Conservation (phyloP, 2,797 vertebrate species). For the Sebastes ruberrimus region DNA sequence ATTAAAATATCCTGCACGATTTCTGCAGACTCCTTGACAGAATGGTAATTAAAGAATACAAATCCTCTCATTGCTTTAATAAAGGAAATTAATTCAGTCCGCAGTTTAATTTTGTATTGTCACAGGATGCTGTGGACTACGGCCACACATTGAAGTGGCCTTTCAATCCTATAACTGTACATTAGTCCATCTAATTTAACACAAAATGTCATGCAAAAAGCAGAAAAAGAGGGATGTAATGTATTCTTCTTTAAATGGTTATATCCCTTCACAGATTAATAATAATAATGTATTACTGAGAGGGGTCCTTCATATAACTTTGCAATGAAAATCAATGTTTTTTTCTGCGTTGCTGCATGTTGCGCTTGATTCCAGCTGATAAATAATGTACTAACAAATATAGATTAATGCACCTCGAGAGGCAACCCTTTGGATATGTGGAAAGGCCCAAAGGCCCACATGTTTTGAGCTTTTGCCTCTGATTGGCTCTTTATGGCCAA, state of each 20-base stretch:
- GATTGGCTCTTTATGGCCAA: conserved; percentile 57
- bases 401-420: conserved; percentile 69
- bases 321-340: not conserved
- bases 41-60: conserved; percentile 69
- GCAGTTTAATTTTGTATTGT: conserved; percentile 24
- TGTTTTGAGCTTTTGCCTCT: conserved; percentile 47
- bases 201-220: conserved; percentile 36
- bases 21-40: conserved; percentile 64
- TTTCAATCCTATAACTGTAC: conserved; percentile 9
- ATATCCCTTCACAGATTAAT: not conserved
- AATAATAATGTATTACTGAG: not conserved
- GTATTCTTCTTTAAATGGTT: not conserved
- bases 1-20: conserved; percentile 68
- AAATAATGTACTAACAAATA: conserved; percentile 69
- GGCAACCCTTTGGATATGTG: conserved; percentile 29
- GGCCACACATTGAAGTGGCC: not conserved
- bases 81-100: conserved; percentile 57
- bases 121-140: not conserved
- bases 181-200: conserved; percentile 39
- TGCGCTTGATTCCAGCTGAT: conserved; percentile 36
- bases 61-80: conserved; percentile 59
- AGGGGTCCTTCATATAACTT: not conserved
- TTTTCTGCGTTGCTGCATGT: conserved; percentile 10
- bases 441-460: conserved; percentile 26
- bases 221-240: not conserved